These are phyloP conservation scores for Acanthurus leucopareius DNA, from an alignment of 2,797 vertebrate genomes.

Conservation along the genomic window DNA sequence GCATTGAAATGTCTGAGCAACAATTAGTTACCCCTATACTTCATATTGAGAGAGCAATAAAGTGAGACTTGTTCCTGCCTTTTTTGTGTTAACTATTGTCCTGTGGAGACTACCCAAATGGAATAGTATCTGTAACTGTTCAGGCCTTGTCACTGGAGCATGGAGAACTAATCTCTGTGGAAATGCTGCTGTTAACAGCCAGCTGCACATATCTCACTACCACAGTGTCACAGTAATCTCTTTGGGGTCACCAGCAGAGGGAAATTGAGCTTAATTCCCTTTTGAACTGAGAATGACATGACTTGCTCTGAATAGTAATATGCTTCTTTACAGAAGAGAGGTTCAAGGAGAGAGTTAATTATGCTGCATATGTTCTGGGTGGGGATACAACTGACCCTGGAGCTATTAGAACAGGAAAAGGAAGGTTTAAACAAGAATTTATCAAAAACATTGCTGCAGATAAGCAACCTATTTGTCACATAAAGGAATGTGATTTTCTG, in stretches of 20 bases:
- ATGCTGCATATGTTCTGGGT: slow-evolving; percentile 14
- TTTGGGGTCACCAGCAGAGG: slow-evolving; percentile 39
- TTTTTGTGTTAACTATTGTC: slow-evolving; percentile 20
- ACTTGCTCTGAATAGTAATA: slow-evolving; percentile 45
- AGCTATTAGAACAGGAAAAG: slow-evolving; percentile 20
- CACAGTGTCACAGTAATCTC: slow-evolving; percentile 39
- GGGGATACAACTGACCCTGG: slow-evolving; percentile 6
- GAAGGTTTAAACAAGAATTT: slow-evolving; percentile 10
- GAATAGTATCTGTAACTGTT: slow-evolving; percentile 30
- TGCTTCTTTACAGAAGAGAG: slow-evolving; percentile 50
- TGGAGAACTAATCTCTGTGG: slow-evolving; percentile 36
- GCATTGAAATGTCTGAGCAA: neutral
- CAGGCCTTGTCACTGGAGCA: slow-evolving; percentile 30
- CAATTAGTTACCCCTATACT: neutral
- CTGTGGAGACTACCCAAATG: slow-evolving; percentile 15
- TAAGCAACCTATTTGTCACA: neutral
- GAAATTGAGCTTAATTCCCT: slow-evolving; percentile 44
- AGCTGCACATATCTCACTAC: slow-evolving; percentile 22
- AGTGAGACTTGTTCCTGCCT: slow-evolving; percentile 7
- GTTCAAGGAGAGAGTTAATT: slow-evolving; percentile 40
- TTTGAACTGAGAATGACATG: neutral
- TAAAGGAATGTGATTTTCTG: neutral
- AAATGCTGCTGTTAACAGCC: slow-evolving; percentile 59
- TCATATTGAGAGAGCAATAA: neutral
- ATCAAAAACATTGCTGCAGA: slow-evolving; percentile 6